Base-by-base conservation (phyloP, 2,797 vertebrate species). In the Taenioides sp. region DNA sequence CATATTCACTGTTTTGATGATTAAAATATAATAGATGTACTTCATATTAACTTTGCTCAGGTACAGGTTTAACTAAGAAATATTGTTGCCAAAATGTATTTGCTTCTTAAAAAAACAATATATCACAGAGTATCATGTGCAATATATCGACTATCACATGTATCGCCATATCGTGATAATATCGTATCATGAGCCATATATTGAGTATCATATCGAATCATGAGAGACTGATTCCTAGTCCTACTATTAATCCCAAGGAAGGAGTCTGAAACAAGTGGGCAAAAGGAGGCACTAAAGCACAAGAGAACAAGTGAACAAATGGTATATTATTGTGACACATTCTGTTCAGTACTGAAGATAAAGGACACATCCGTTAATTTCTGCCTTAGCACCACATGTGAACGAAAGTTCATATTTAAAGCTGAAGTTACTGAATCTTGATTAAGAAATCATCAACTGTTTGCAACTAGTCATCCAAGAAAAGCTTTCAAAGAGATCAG, bases 251-350 rank as follows among this genome's bases (percentile, higher is more conserved):
- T 83, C 59, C 60, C 50, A 43, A 74, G 65, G 69, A 73, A 67
- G 65, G 61, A 67, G 75, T 61, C 76, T 80, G 75, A 87, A 78
- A 71, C 43, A 72, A 81, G 70, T 40, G 74, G 72, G 71, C 25
- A 60, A 74, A 72, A 70, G 71, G n/a, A 72, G 65, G 60, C 74
- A 80, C 75, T 71, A 61, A 74, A 71, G 12, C 22, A 67, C 71
- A 59, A 70, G 63, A 23, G 60, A 75, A 74, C 43, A n/a, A 77
- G 65, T 72, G 70, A 67, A 74, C 63, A 50, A 25, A 69, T 54
- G 73, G 60, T 10, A 0, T 5, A 7, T 18, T 27, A 27, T 7
- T 60, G 58, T 31, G 9, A 31, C 17, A 7, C 58, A 1, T 60
- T 20, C 25, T 60, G 58, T 20, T 31, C 25, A 60, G 3, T 18